Base-by-base conservation (phyloP, 2,888 invertebrate genomes). In the Proisotoma minuta region DNA sequence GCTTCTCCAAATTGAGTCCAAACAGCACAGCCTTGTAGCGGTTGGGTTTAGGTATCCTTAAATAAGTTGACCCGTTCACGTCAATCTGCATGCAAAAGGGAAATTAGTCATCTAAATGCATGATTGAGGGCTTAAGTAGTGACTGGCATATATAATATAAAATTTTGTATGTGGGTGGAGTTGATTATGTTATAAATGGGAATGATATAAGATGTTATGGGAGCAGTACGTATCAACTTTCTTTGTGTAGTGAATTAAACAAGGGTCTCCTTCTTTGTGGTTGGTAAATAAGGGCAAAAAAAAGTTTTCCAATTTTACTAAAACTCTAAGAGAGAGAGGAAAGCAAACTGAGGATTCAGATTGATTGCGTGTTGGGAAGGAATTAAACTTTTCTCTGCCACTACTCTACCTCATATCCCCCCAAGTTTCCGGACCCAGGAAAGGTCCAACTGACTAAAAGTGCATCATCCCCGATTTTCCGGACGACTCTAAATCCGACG, bases 381-480 rank as follows among this genome's bases (percentile, higher is more conserved):
- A 29, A 54, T 54, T 39, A 54, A 54, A 54, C 20, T 29, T 54
- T 29, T 28, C 43, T n/a, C 43, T 18, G 18, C 18, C 10, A 18
- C n/a, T n/a, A 40, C 29, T 60, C 23, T 63, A 73, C 73, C 72
- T 73, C 73, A 59, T 72, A 73, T 52, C 71, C 70, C 5, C 22
- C 3, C 15, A 24, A 24, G n/a, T n/a, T n/a, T n/a, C n/a, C n/a
- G 18, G 15, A 5, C 18, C 69, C 63, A 22, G 69, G 68, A 39
- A 64, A 61, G 22, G 69, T 63, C 75, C 75, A 75, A 48, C 72
- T 71, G 23, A 75, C 74, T 20, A 75, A 64, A 23, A 75, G 67
- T 18, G 74, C 65, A 62, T 75, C 74, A 26, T 73, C 69, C 8
- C 74, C 73, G 54, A 75, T 62, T 63, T 69, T 71, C 29, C 71